Percentiles rank a stretch among this genome's conserved stretches.
phyloP scores from a whole-genome alignment of 2,888 invertebrate species.

The Phyllotreta striolata region DNA sequence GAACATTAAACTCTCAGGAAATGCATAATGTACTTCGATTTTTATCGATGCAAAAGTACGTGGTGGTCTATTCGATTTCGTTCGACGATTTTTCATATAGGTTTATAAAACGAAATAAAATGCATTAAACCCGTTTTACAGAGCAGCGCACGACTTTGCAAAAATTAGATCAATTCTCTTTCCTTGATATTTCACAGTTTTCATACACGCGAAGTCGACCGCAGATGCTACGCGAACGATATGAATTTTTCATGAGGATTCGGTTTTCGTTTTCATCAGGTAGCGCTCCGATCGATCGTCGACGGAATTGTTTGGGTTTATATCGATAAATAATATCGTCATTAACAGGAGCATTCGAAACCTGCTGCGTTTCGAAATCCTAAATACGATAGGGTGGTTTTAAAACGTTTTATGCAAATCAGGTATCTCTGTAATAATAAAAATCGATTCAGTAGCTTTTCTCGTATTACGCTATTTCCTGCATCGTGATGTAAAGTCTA shows the following conservation, averaged over 20 bases:
- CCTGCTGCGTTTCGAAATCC: too few relatives aligned
- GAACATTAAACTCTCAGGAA: too few relatives aligned
- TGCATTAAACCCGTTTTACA: not conserved
- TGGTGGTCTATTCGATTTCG: too few relatives aligned
- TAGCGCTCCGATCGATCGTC: not conserved
- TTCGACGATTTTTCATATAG: not conserved
- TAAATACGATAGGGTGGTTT: too few relatives aligned
- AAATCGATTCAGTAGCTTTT: too few relatives aligned
- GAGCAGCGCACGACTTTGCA: not conserved
- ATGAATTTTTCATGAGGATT: constrained; percentile 15
- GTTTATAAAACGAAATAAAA: constrained; percentile 2
- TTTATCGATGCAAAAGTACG: too few relatives aligned
- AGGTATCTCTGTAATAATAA: too few relatives aligned
- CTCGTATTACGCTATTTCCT: too few relatives aligned
- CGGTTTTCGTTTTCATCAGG: constrained; percentile 12
- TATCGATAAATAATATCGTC: constrained; percentile 5
- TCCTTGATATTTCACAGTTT: constrained; percentile 6
- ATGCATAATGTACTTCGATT: too few relatives aligned
- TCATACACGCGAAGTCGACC: constrained; percentile 3
- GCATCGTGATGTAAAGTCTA: too few relatives aligned
- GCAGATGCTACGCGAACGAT: constrained; percentile 10
- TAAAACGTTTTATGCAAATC: too few relatives aligned
- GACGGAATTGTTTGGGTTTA: constrained; percentile 8
- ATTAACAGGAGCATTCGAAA: too few relatives aligned
- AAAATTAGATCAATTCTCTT: constrained; percentile 7